These are phyloP conservation scores for Camponotus pennsylvanicus DNA, from an alignment of 1,140 invertebrate genomes.

Conservation along the genomic window DNA sequence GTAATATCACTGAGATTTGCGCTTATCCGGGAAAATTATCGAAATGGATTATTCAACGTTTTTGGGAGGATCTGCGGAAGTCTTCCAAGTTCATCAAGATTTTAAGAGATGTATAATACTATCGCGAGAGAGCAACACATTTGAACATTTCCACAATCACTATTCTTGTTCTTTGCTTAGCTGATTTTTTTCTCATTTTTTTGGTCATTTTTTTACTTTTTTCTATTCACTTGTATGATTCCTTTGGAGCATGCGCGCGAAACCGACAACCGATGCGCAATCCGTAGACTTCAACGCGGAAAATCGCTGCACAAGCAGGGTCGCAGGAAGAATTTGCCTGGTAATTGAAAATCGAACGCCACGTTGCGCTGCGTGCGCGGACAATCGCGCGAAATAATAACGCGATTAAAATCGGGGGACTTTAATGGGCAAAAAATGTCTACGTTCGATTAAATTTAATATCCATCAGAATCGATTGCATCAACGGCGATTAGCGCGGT, in stretches of 20 bases:
- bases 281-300: constrained; percentile 60
- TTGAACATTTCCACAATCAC: not conserved
- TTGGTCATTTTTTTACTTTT: not conserved
- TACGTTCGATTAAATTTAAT: constrained; percentile 63
- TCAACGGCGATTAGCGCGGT: constrained; percentile 58
- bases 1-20: not conserved
- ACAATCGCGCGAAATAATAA: constrained; percentile 52
- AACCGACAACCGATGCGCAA: constrained; percentile 43
- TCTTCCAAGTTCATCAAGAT: not conserved
- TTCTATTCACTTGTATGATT: constrained; percentile 26
- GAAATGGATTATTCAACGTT: constrained; percentile 8
- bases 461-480: constrained; percentile 58
- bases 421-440: constrained; percentile 61
- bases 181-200: not conserved
- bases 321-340: constrained; percentile 56
- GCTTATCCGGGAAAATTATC: not conserved
- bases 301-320: constrained; percentile 60
- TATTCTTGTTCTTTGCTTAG: not conserved
- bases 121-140: not conserved
- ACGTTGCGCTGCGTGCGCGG: constrained; percentile 38
- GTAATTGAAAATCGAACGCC: constrained; percentile 61
- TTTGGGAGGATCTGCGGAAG: not conserved
- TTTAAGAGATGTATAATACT: not conserved
- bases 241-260: constrained; percentile 39
- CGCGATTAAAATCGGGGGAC: constrained; percentile 44